phyloP scores from a whole-genome alignment of 2,888 invertebrate genomes.

The Apomyelois bistriatella region DNA sequence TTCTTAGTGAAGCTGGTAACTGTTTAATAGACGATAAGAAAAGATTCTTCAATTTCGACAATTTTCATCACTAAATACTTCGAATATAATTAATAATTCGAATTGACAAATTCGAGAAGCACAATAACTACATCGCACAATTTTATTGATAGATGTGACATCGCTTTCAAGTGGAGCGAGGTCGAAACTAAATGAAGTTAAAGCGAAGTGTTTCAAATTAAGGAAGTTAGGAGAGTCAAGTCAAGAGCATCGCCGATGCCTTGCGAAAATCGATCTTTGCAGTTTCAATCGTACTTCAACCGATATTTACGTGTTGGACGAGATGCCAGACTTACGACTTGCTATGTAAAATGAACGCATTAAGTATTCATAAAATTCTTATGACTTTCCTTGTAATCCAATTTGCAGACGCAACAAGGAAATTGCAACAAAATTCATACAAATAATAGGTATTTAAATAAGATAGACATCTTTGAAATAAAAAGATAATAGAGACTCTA shows the following conservation, averaged over 20 bases:
- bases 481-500: too few relatives aligned
- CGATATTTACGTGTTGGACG: slow-evolving; percentile 3
- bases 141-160: slow-evolving; percentile 17
- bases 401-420: too few relatives aligned
- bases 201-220: slow-evolving; percentile 32
- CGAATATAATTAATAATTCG: too few relatives aligned
- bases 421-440: too few relatives aligned
- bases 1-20: too few relatives aligned
- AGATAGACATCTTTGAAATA: too few relatives aligned
- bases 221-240: slow-evolving; percentile 33
- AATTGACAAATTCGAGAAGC: neutral
- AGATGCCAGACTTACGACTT: neutral
- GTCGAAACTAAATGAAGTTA: slow-evolving; percentile 25
- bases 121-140: neutral
- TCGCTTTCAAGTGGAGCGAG: slow-evolving; percentile 24
- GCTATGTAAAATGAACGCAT: neutral
- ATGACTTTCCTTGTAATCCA: neutral
- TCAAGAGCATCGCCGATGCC: slow-evolving; percentile 25
- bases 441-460: too few relatives aligned
- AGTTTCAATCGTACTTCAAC: slow-evolving; percentile 3
- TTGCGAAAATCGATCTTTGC: slow-evolving; percentile 26
- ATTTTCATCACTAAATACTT: too few relatives aligned
- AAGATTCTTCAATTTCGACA: too few relatives aligned
- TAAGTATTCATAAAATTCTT: slow-evolving; percentile 1
- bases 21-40: too few relatives aligned